phyloP scores from a whole-genome alignment of 2,797 vertebrate genomes.

The Sphenodon punctatus region DNA sequence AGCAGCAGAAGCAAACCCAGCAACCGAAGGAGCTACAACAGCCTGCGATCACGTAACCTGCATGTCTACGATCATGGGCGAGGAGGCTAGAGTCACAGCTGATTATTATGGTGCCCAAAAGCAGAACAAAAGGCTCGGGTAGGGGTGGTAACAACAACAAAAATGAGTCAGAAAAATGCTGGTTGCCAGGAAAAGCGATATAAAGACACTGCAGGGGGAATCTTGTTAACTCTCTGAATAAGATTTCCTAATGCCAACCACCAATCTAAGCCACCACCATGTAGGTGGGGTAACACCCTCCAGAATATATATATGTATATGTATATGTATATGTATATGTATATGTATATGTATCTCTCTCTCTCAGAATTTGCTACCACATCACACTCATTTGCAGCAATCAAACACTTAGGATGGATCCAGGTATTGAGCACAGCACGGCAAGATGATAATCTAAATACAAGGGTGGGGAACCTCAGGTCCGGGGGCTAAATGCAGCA shows the following conservation, averaged over 20 bases:
- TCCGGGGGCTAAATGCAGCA: too few species aligned
- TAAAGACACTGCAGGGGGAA: background rate
- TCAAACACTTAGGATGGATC: too few species aligned
- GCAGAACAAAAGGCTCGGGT: constrained; percentile 9
- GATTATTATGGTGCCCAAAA: constrained; percentile 25
- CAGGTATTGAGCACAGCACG: too few species aligned
- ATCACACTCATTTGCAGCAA: too few species aligned
- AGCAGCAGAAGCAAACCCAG: constrained; percentile 20
- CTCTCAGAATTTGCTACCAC: too few species aligned
- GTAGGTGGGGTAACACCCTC: background rate
- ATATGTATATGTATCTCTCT: too few species aligned
- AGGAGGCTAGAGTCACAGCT: constrained; percentile 13
- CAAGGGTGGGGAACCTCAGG: too few species aligned
- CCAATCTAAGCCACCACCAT: background rate
- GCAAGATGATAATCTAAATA: too few species aligned
- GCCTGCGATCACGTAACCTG: constrained; percentile 1
- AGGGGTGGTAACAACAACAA: background rate
- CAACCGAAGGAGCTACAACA: constrained; percentile 1
- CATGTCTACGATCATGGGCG: constrained; percentile 17
- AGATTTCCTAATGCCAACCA: background rate
- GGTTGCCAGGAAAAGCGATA: background rate
- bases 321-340: too few species aligned
- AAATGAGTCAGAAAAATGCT: background rate
- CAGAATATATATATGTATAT: background rate
- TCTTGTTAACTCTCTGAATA: background rate